Base-by-base conservation (phyloP, 2,797 vertebrate genomes). In the Onychomys torridus region DNA sequence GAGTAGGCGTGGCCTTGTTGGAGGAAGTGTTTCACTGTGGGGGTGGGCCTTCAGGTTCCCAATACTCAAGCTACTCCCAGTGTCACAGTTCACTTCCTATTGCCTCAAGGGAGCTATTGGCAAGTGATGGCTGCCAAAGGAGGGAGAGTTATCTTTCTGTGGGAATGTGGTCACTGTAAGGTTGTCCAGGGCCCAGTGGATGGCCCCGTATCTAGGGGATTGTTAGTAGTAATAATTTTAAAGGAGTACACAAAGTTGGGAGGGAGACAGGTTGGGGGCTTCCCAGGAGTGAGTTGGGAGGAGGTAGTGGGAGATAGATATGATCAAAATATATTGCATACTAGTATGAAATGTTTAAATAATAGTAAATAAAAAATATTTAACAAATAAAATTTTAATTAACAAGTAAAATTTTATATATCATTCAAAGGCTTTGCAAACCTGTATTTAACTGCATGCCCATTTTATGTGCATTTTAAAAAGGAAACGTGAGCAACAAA, bases 391-490 rank as follows among this genome's bases (percentile, higher is more conserved):
- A 65, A 43, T 83, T 61, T 63, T 65, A 65, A 65, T 32, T 65
- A 32, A 83, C 43, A 43, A n/a, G n/a, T 67, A 34, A 67, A 85
- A 49, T 16, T 4, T 0, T 67, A n/a, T 52, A n/a, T 90, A 93
- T 63, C 97, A 97, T 95, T 91, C 94, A 94, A 43, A n/a, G 76
- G 95, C 83, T 96, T 92, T 92, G 57, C 96, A 96, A 89, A 86
- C 40, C 37, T 65, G 17, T 84, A 82, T 37, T 67, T 79, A 76
- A 93, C 65, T 55, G 23, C 40, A 76, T 5, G 94, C 67, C 79
- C 77, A 37, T 97, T 97, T 98, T 97, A 96, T 85, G 2, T 98
- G 63, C 97, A 61, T 67, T 82, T 93, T 71, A 40, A 23, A 82
- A 89, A 63, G 32, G n/a, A 83, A 71, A 77, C 12, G 16, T 2